A percentile compares a stretch with the other conserved stretches of the same genome.
These are phyloP conservation scores for Heliconius himera DNA, from an alignment of 1,140 invertebrate genomes.

Conservation along the genomic window DNA sequence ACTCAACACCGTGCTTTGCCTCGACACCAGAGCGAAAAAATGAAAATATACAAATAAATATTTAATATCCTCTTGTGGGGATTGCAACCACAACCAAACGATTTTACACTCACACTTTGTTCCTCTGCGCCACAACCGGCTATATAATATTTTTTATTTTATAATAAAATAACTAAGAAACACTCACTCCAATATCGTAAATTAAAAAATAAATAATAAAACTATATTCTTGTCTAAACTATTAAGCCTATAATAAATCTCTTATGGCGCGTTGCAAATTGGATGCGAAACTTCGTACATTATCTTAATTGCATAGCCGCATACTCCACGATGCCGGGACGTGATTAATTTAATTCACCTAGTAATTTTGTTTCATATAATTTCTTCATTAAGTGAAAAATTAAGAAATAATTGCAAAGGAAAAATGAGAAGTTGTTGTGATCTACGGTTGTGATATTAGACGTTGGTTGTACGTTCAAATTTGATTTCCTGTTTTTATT, in stretches of 20 bases:
- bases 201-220: background rate
- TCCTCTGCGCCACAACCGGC: too few relatives aligned
- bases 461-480: too few relatives aligned
- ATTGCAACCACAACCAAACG: too few relatives aligned
- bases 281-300: slow-evolving; percentile 9
- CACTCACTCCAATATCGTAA: background rate
- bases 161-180: too few relatives aligned
- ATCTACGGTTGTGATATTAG: too few relatives aligned
- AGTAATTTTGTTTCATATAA: slow-evolving; percentile 5
- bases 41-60: too few relatives aligned
- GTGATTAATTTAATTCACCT: background rate
- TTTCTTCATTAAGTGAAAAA: background rate
- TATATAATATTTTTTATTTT: too few relatives aligned
- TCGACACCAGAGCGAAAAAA: too few relatives aligned
- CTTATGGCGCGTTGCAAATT: slow-evolving; percentile 8
- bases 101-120: too few relatives aligned
- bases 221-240: background rate
- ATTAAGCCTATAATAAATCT: slow-evolving; percentile 9
- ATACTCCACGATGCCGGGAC: background rate
- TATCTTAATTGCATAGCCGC: slow-evolving; percentile 15
- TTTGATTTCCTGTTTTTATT: too few relatives aligned
- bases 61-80: too few relatives aligned
- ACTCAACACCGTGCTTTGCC: too few relatives aligned
- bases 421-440: background rate
- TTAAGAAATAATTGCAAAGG: background rate